Evolutionary conservation across 2,797 vertebrate species (phyloP).

Genomic region (Onychomys leucogaster): DNA sequence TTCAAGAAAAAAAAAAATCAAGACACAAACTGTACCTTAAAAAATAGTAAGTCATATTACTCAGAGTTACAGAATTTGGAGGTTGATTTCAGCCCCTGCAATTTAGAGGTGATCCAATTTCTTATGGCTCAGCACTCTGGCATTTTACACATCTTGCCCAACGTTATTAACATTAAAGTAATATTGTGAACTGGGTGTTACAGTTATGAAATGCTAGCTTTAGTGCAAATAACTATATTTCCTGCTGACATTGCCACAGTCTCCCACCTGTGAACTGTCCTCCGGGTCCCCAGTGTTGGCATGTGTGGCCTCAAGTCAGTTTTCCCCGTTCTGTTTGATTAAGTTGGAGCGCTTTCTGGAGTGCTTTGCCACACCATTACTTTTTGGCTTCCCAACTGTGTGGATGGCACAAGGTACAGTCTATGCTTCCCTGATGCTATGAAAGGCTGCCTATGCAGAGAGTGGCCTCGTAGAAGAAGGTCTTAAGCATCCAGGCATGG

Average conservation of each 20-base stretch:
- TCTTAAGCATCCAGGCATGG: not conserved
- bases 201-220: not conserved
- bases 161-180: slow-evolving; percentile 29
- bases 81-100: not conserved
- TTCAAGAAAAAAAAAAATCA: not conserved
- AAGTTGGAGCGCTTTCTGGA: not conserved
- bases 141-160: not conserved
- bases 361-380: not conserved
- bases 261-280: not conserved
- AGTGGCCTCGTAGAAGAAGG: not conserved
- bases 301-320: not conserved
- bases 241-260: rapidly evolving
- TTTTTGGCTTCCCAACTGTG: not conserved
- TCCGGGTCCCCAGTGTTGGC: not conserved
- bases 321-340: slow-evolving; percentile 19
- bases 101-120: not conserved
- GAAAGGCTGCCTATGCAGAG: not conserved
- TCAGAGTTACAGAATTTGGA: slow-evolving; percentile 25
- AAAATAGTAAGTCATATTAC: not conserved
- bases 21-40: not conserved
- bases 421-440: not conserved
- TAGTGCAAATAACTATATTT: not conserved
- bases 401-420: not conserved
- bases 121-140: not conserved
- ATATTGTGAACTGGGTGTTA: not conserved